Evolutionary conservation across 1,140 invertebrate species (phyloP), one percentile per base, ranked within the genome.

Genomic region (Asobara japonica): DNA sequence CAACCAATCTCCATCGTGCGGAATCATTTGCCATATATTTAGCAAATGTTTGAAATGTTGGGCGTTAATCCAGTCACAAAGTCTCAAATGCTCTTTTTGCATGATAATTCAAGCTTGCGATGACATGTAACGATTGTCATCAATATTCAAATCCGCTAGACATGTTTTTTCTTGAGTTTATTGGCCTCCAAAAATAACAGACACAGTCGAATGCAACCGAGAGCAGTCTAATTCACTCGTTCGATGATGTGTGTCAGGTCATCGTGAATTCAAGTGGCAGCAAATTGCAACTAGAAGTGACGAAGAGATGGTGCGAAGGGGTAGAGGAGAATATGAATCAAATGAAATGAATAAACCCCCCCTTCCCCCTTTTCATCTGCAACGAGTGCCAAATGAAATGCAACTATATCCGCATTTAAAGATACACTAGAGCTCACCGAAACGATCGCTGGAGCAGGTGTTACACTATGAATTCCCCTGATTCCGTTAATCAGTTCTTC

Each of bases 341-440:
- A 65, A 36, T 18, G 22, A 22, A 22, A 36, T 65, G 30, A 18
- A 36, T 36, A 36, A 36, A 51, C 7, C 48, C 30, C 25, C 20
- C 45, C 10, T 18, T 41, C 30, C 25, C 20, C 45, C 10, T 18
- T 41, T 3, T 36, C 8, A 33, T 60, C 45, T 13, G 25, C 30
- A 25, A 30, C 27, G 6, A 20, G 31, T 68, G 66, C 45, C 66
- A 56, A 68, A 68, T 68, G 25, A 68, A 67, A 56, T 56, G 27
- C 22, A 51, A 18, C 45, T 56, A 56, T 68, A 51, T 68, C 30
- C 30, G 66, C 56, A 48, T 38, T 27, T 41, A 48, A 56, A 56
- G 51, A 56, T 27, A 20, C 65, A 30, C 13, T 29, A 16, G 27
- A 18, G 18, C 6, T 10, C 29, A 56, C 38, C 36, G n/a, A 45